Evolutionary conservation across 1,140 invertebrate species (phyloP).

Genomic region (Drosophila insularis): DNA sequence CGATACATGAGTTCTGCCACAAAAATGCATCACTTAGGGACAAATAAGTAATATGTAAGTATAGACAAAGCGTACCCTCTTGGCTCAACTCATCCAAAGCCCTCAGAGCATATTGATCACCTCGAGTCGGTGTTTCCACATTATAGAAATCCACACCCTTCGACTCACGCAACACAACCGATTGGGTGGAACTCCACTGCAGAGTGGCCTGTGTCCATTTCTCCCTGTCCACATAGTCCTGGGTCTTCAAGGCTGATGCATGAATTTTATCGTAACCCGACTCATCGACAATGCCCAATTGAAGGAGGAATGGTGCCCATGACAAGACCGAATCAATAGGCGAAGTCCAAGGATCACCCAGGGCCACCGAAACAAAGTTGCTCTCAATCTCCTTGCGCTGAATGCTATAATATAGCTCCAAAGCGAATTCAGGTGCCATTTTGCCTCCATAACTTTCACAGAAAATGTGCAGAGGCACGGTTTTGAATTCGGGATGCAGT

Average conservation of each 20-base stretch:
- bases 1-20: conserved; percentile 69
- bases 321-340: conserved; percentile 91
- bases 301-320: conserved; percentile 88
- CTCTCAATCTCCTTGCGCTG: conserved; percentile 85
- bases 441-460: conserved; percentile 96
- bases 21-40: not conserved
- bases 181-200: conserved; percentile 87
- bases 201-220: conserved; percentile 86
- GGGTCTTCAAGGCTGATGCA: conserved; percentile 83
- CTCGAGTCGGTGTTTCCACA: conserved; percentile 84
- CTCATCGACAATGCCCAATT: conserved; percentile 86
- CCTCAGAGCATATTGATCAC: conserved; percentile 42
- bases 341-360: conserved; percentile 94
- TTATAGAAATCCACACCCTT: conserved; percentile 91
- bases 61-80: conserved; percentile 31
- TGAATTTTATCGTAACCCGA: conserved; percentile 84
- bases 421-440: conserved; percentile 91
- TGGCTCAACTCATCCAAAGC: conserved; percentile 33
- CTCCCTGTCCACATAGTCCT: conserved; percentile 83
- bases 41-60: no score
- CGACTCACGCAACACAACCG: conserved; percentile 84
- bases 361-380: conserved; percentile 89
- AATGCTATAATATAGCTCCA: conserved; percentile 85
- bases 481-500: conserved; percentile 86
- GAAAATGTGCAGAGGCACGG: conserved; percentile 90